A percentile compares a stretch with the other conserved stretches of the same genome.
Evolutionary conservation across 2,888 invertebrate species (phyloP).

Genomic region (Xanthorhoe spadicearia): DNA sequence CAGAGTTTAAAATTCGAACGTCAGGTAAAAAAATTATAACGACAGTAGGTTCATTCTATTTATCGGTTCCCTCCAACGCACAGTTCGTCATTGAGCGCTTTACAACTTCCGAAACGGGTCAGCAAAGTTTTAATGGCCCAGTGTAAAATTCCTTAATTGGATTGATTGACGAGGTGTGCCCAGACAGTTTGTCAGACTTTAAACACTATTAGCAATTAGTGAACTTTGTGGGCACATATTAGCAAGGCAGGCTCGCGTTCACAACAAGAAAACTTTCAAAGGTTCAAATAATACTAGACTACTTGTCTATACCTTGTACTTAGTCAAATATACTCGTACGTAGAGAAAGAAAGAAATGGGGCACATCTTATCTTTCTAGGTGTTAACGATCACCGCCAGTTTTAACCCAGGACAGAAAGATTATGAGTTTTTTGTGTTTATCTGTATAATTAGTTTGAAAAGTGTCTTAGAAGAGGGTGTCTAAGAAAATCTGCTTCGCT

Average conservation of each 20-base stretch:
- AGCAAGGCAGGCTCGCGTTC: slow-evolving; percentile 1
- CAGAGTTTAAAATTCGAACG: background rate
- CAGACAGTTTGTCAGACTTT: slow-evolving; percentile 54
- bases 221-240: slow-evolving; percentile 19
- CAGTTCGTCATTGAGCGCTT: slow-evolving; percentile 50
- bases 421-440: no score
- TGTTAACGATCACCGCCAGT: no score
- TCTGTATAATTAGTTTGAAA: no score
- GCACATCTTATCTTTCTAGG: no score
- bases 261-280: slow-evolving; percentile 4
- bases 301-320: no score
- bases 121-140: slow-evolving; percentile 67
- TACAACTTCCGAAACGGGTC: slow-evolving; percentile 58
- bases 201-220: slow-evolving; percentile 44
- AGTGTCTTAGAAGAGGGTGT: no score
- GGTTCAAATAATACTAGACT: background rate
- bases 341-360: no score
- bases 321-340: no score
- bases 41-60: slow-evolving; percentile 30
- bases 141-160: slow-evolving; percentile 70
- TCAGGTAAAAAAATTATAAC: slow-evolving; percentile 28
- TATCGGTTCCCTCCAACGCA: slow-evolving; percentile 39
- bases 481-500: no score
- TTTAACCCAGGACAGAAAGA: no score
- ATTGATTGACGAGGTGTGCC: slow-evolving; percentile 65